Evolutionary conservation across 2,113 vertebrate genomes (phyloP), one percentile per base, ranked within the genome.

Genomic region (Upupa epops): DNA sequence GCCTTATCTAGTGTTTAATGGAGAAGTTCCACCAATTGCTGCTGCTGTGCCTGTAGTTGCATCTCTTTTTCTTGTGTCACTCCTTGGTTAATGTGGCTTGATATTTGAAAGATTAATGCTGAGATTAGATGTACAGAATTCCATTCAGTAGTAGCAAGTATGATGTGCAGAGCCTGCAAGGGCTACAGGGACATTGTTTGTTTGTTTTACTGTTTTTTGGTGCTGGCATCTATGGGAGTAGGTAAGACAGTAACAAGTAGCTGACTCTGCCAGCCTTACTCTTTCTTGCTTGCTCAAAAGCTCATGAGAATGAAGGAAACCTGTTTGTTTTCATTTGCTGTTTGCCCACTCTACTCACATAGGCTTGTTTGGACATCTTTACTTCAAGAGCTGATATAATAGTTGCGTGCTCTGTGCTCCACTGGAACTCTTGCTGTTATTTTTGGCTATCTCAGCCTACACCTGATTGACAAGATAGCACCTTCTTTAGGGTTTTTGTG

Each of bases 391-490:
- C 11, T 64, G 49, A 21, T 74, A 7, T 0, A 31, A 28, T 37
- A 45, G 42, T 65, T 69, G 18, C 2, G 5, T 40, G n/a, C 34
- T 94, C 32, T 86, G 73, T 49, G 9, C 64, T 77, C 15, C 77
- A 0, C 29, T 81, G 56, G 52, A 91, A 61, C 13, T 63, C 64
- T 65, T 89, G 32, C 46, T 89, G 85, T 91, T 92, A 45, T 46
- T 89, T 91, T 86, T 93, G 87, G 59, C 82, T 82, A 22, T 86
- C 31, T 88, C 64, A 56, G n/a, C 72, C 79, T 80, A 37, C 4
- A 74, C 28, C 34, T 77, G 60, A 74, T 64, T 70, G 88, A 80
- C 61, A 89, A 71, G 37, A 64, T 45, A 60, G 69, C 89, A 83
- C 36, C 52, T 80, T 88, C 65, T 18, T 83, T 83, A 74, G 28